Percentiles rank a stretch among this genome's conserved stretches.
phyloP scores from a whole-genome alignment of 2,888 invertebrate species.

The Pheosia gnoma region DNA sequence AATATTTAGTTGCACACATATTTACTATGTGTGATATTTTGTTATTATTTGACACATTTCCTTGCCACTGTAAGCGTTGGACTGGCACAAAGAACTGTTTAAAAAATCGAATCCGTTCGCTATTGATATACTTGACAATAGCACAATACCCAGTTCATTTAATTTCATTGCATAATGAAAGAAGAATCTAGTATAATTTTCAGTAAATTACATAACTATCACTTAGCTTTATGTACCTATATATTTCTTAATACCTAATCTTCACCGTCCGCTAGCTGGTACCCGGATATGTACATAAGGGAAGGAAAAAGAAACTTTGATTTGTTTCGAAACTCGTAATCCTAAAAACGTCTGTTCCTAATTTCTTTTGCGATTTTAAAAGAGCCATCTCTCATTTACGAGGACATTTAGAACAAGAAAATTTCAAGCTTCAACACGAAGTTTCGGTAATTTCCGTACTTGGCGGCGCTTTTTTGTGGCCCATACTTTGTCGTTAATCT shows the following conservation, averaged over 20 bases:
- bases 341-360: conserved; percentile 81
- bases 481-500: conserved; percentile 81
- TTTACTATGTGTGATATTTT: neutral
- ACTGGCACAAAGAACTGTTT: no score
- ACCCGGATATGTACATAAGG: conserved; percentile 32
- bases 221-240: conserved; percentile 29
- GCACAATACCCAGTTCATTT: no score
- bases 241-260: no score
- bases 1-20: neutral
- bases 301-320: conserved; percentile 59
- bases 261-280: no score
- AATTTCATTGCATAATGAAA: no score
- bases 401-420: conserved; percentile 82
- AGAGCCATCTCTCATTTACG: conserved; percentile 83
- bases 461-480: conserved; percentile 78
- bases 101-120: no score
- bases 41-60: conserved; percentile 1
- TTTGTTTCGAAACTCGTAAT: conserved; percentile 77
- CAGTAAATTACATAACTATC: conserved; percentile 26
- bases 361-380: conserved; percentile 82
- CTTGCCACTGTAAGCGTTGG: no score
- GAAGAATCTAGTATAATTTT: no score
- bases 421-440: conserved; percentile 80
- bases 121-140: no score
- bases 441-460: conserved; percentile 81